Conservation (phyloP, 2,113 vertebrate species). For the Carassius auratus region DNA sequence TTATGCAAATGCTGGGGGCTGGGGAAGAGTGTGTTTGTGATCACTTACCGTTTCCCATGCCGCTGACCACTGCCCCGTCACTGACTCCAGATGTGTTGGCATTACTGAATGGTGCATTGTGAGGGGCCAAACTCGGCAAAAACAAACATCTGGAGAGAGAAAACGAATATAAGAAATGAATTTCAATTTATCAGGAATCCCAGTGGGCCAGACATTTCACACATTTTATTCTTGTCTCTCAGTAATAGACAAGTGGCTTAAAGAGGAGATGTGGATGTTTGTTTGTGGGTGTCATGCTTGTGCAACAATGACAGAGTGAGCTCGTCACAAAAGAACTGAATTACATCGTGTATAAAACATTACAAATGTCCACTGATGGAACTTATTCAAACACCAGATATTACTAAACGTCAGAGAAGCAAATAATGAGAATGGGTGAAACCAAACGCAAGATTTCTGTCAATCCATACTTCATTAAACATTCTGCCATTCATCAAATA, state of each 20-base stretch:
- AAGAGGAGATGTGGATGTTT: not conserved
- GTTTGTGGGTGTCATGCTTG: slow-evolving; percentile 2
- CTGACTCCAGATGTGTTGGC: slow-evolving; percentile 85
- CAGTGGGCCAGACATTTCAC: not conserved
- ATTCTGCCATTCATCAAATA: slow-evolving; percentile 14
- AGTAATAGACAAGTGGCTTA: not conserved
- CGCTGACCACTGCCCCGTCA: slow-evolving; percentile 91
- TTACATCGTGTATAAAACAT: not conserved
- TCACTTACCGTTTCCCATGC: slow-evolving; percentile 86
- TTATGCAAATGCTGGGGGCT: not conserved
- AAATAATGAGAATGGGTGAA: not conserved
- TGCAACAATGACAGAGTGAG: not conserved
- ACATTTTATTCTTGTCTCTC: slow-evolving; percentile 11
- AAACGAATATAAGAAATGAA: not conserved
- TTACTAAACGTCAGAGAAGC: not conserved
- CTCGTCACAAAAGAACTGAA: not conserved
- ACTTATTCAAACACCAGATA: not conserved
- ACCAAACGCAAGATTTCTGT: not conserved
- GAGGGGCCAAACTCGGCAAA: slow-evolving; percentile 94
- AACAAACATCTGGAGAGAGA: slow-evolving; percentile 85
- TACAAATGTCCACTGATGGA: not conserved
- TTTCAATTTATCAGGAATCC: not conserved
- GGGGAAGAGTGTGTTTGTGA: not conserved
- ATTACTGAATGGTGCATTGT: slow-evolving; percentile 90
- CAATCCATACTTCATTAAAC: slow-evolving; percentile 6